A percentile compares a stretch with the other conserved stretches of the same genome.
These are phyloP conservation scores for Chaenocephalus aceratus DNA, from an alignment of 2,113 vertebrate genomes.

Conservation along the genomic window DNA sequence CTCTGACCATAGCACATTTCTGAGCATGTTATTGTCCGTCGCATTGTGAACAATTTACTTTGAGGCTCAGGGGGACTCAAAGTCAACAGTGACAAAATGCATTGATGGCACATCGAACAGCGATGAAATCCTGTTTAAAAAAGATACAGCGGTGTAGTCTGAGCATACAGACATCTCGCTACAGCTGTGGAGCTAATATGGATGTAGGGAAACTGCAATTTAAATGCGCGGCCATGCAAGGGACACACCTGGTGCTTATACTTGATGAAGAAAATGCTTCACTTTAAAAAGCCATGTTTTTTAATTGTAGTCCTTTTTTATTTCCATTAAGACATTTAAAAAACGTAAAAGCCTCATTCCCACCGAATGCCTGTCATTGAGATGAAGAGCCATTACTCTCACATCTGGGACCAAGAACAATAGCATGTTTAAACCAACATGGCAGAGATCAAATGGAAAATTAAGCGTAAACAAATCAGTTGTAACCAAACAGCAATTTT, in stretches of 20 bases:
- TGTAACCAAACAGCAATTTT: slow-evolving; percentile 16
- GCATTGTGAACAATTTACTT: slow-evolving; percentile 56
- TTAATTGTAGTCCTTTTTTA: slow-evolving; percentile 34
- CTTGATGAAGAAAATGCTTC: slow-evolving; percentile 49
- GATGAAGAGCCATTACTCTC: slow-evolving; percentile 61
- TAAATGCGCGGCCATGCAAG: slow-evolving; percentile 31
- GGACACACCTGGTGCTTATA: slow-evolving; percentile 34
- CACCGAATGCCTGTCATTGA: slow-evolving; percentile 34
- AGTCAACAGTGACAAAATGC: slow-evolving; percentile 54
- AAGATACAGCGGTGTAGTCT: slow-evolving; percentile 10
- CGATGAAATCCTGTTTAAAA: slow-evolving; percentile 52
- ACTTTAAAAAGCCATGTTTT: slow-evolving; percentile 35
- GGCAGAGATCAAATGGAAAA: slow-evolving; percentile 36
- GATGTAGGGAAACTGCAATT: slow-evolving; percentile 4
- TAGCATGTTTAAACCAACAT: slow-evolving; percentile 26
- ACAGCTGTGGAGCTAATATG: slow-evolving; percentile 34
- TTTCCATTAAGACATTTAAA: slow-evolving; percentile 49
- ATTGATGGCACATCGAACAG: slow-evolving; percentile 16
- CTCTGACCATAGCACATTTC: slow-evolving; percentile 60
- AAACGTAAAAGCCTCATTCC: slow-evolving; percentile 52
- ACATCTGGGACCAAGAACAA: slow-evolving; percentile 61
- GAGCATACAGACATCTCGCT: slow-evolving; percentile 3
- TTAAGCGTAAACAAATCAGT: slow-evolving; percentile 21
- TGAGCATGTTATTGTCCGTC: slow-evolving; percentile 56
- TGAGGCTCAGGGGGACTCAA: slow-evolving; percentile 25